phyloP scores from a whole-genome alignment of 2,797 vertebrate species.

The Crocodylus rhombifer region DNA sequence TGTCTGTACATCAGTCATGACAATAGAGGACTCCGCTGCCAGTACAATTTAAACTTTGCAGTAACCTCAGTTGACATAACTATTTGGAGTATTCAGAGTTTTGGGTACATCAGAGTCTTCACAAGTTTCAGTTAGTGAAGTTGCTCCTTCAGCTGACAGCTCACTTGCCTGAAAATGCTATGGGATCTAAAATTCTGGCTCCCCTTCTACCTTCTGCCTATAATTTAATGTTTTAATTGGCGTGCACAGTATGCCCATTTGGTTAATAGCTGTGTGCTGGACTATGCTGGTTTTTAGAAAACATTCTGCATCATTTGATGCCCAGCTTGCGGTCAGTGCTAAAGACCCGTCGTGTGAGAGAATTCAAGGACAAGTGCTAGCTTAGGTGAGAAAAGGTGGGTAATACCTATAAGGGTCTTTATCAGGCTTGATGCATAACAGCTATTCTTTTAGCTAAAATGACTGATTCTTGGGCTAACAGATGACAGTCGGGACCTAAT shows the following conservation, averaged over 20 bases:
- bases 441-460: neutral
- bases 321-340: neutral
- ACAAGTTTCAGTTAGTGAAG: conserved; percentile 42
- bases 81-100: conserved; percentile 49
- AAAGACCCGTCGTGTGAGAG: neutral
- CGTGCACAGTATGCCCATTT: conserved; percentile 27
- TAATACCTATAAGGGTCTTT: neutral
- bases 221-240: conserved; percentile 61
- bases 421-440: neutral
- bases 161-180: conserved; percentile 60
- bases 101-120: conserved; percentile 46
- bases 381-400: neutral
- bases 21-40: conserved; percentile 51
- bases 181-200: conserved; percentile 55
- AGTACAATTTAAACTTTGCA: conserved; percentile 51
- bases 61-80: conserved; percentile 35
- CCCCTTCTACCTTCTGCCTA: conserved; percentile 44
- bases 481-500: neutral
- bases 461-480: neutral
- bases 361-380: conserved; percentile 9
- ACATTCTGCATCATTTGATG: neutral
- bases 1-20: conserved; percentile 22
- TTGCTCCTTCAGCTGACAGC: conserved; percentile 51
- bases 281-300: conserved; percentile 34
- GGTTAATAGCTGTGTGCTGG: conserved; percentile 58